These are phyloP conservation scores for Marasmarcha lunaedactyla DNA, from an alignment of 2,888 invertebrate genomes.

Conservation along the genomic window DNA sequence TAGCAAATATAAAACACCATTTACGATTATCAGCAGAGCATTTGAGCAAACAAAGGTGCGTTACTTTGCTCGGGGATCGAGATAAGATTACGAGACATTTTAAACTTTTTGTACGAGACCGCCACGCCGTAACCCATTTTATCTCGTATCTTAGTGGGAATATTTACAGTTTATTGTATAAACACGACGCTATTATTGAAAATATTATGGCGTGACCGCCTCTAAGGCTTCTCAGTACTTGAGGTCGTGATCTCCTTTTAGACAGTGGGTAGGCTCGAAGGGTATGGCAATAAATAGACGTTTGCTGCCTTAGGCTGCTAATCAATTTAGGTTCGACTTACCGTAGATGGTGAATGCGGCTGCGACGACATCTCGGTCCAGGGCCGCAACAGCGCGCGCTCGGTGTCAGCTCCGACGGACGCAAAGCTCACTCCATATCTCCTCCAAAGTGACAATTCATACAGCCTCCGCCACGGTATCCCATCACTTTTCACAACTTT, in stretches of 20 bases:
- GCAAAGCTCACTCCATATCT: slow-evolving; percentile 62
- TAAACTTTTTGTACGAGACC: slow-evolving; percentile 1
- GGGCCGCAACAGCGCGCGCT: slow-evolving; percentile 47
- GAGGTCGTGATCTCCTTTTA: slow-evolving; percentile 26
- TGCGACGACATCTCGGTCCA: slow-evolving; percentile 50
- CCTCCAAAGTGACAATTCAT: slow-evolving; percentile 68
- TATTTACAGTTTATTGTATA: slow-evolving; percentile 19
- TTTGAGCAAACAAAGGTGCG: slow-evolving; percentile 32
- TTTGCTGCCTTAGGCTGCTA: slow-evolving; percentile 26
- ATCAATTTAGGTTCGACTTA: slow-evolving; percentile 40
- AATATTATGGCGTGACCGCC: slow-evolving; percentile 26
- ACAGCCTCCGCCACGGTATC: slow-evolving; percentile 65
- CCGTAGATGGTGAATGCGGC: slow-evolving; percentile 39
- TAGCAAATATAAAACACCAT: slow-evolving; percentile 8
- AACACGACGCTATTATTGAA: slow-evolving; percentile 19
- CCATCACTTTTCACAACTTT: slow-evolving; percentile 45
- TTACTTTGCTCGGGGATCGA: slow-evolving; percentile 19
- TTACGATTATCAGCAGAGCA: slow-evolving; percentile 1
- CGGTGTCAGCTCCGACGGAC: slow-evolving; percentile 45
- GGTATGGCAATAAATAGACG: slow-evolving; percentile 35
- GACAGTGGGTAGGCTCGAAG: slow-evolving; percentile 39
- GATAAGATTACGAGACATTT: slow-evolving; percentile 23
- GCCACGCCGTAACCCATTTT: background rate
- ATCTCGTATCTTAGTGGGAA: slow-evolving; percentile 1
- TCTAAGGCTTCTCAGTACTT: slow-evolving; percentile 24